Conservation (phyloP, 2,888 invertebrate genomes). For the Nyleta sp. region DNA sequence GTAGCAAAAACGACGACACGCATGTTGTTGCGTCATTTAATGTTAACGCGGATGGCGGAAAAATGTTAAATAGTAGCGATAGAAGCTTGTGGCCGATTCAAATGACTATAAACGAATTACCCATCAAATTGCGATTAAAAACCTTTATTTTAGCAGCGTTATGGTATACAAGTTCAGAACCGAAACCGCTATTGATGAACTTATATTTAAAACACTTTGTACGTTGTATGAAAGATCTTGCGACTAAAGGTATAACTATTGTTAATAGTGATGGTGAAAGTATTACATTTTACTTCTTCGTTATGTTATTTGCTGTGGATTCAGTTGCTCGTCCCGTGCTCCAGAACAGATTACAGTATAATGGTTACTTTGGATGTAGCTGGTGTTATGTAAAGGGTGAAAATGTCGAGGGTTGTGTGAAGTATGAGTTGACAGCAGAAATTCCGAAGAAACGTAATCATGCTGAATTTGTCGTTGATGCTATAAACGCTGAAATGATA, state of each 20-base stretch:
- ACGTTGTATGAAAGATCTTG: not conserved
- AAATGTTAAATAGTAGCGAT: conserved; percentile 8
- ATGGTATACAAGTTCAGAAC: conserved; percentile 29
- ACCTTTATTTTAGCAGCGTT: conserved; percentile 9
- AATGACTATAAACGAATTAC: conserved; percentile 8
- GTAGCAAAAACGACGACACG: not conserved
- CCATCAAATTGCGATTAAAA: conserved; percentile 15
- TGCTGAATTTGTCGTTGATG: conserved; percentile 39
- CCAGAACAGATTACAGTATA: conserved; percentile 53
- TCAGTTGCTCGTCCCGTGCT: conserved; percentile 36
- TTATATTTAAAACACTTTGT: conserved; percentile 36
- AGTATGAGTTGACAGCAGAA: conserved; percentile 17
- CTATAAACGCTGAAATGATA: not conserved
- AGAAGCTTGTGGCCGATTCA: conserved; percentile 34
- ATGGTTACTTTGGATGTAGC: conserved; percentile 52
- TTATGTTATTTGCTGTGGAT: conserved; percentile 22
- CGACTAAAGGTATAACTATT: conserved; percentile 4
- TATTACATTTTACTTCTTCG: conserved; percentile 7
- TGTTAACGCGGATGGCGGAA: conserved; percentile 24
- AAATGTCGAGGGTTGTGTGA: conserved; percentile 4
- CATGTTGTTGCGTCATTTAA: conserved; percentile 12
- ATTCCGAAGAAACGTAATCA: conserved; percentile 14
- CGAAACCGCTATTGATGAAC: conserved; percentile 24
- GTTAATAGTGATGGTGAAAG: not conserved
- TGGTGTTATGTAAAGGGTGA: conserved; percentile 56